These are phyloP conservation scores for Rhabditophanes sp. DNA, from an alignment of 2,888 invertebrate species.

Conservation along the genomic window DNA sequence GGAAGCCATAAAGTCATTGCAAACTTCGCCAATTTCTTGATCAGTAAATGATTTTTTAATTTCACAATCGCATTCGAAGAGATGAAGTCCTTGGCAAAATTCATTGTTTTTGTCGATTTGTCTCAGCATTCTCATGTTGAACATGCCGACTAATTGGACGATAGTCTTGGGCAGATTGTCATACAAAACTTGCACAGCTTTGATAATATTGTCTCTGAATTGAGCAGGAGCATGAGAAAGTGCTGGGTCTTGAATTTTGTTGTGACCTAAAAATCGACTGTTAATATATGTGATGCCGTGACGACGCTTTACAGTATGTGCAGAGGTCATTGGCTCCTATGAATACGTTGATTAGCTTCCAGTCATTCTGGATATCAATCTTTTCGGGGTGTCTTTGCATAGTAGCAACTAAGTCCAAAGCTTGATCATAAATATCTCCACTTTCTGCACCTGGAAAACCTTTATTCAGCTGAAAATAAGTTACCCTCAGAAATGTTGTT, in stretches of 20 bases:
- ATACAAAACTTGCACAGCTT: conserved; percentile 20
- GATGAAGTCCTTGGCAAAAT: conserved; percentile 24
- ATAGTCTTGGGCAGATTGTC: conserved; percentile 26
- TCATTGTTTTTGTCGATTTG: conserved; percentile 20
- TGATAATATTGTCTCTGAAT: conserved; percentile 18
- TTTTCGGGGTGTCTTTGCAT: conserved; percentile 20
- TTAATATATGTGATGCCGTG: too few species aligned
- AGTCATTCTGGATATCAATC: conserved; percentile 22
- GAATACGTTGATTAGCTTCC: conserved; percentile 33
- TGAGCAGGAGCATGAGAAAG: conserved; percentile 11
- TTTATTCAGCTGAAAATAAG: conserved; percentile 23
- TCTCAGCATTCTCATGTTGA: conserved; percentile 26
- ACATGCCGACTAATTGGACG: conserved; percentile 27
- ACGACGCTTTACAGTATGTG: conserved; percentile 21
- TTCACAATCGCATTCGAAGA: conserved; percentile 24
- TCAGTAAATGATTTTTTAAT: conserved; percentile 18
- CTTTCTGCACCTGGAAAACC: conserved; percentile 27
- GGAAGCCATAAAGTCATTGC: conserved; percentile 20
- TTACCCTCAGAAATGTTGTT: conserved; percentile 7
- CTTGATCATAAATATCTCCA: conserved; percentile 18
- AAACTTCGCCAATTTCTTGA: conserved; percentile 16
- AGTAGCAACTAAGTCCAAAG: conserved; percentile 17
- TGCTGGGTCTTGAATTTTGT: conserved; percentile 9
- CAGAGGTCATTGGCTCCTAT: conserved; percentile 34
- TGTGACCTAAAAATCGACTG: too few species aligned